A percentile compares a stretch with the other conserved stretches of the same genome.
These are phyloP conservation scores for Carassius gibelio DNA, from an alignment of 2,113 vertebrate genomes.

Conservation along the genomic window DNA sequence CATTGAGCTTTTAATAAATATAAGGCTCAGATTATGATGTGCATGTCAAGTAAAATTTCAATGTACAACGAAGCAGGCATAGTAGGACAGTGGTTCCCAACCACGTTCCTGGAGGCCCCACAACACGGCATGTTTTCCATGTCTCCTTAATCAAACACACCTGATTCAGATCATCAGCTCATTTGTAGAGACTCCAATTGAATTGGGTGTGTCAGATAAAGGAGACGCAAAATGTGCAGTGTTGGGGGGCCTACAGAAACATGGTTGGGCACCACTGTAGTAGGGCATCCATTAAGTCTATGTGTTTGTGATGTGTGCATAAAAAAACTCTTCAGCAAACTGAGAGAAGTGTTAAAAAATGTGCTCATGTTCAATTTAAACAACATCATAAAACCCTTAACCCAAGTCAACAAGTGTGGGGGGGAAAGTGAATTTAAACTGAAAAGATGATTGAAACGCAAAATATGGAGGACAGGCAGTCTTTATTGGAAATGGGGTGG, in stretches of 20 bases:
- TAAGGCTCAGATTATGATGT: conserved; percentile 63
- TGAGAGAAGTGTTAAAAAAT: conserved; percentile 11
- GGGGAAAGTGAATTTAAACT: conserved; percentile 41
- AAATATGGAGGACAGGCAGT: conserved; percentile 80
- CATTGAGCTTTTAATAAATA: conserved; percentile 65
- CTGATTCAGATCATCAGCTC: no score
- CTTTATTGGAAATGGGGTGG: conserved; percentile 80
- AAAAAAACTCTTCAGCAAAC: conserved; percentile 34
- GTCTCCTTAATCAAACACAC: no score
- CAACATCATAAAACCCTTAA: conserved; percentile 29
- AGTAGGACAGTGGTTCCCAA: not conserved
- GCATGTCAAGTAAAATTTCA: conserved; percentile 53
- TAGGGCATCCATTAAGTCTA: conserved; percentile 17
- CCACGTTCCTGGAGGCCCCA: no score
- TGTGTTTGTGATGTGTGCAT: not conserved
- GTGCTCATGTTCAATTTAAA: conserved; percentile 39
- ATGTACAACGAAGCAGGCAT: conserved; percentile 43
- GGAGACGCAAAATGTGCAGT: no score
- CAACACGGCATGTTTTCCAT: no score
- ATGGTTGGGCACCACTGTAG: no score
- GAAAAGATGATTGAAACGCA: conserved; percentile 80
- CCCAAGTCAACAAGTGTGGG: conserved; percentile 21
- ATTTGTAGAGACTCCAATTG: no score
- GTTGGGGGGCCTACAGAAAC: no score
- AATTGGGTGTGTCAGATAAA: no score